Evolutionary conservation across 2,888 invertebrate species (phyloP).

Genomic region (Sarcophaga subvicina): DNA sequence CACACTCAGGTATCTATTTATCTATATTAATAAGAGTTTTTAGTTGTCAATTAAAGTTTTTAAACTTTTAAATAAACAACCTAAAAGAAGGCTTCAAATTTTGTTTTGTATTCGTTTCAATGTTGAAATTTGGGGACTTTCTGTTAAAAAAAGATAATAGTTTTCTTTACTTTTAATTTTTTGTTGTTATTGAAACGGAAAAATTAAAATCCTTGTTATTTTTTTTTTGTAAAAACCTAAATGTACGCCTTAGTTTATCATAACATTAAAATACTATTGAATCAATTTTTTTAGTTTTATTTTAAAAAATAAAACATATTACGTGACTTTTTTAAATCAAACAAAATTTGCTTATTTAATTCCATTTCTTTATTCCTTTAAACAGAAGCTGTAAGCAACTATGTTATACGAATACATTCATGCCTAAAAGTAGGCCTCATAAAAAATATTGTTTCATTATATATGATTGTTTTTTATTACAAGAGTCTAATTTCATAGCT

Average conservation of each 20-base stretch:
- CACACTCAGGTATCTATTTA: no score
- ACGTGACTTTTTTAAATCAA: slow-evolving; percentile 33
- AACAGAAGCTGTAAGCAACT: neutral
- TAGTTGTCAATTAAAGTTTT: neutral
- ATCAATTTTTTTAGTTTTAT: slow-evolving; percentile 11
- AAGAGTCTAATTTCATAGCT: neutral
- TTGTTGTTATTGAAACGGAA: no score
- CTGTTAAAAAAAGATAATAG: no score
- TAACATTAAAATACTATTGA: slow-evolving; percentile 16
- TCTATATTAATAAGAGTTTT: no score
- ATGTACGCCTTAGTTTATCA: neutral
- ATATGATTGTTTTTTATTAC: neutral
- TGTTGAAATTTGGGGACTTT: neutral
- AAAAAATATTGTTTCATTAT: neutral
- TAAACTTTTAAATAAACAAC: neutral
- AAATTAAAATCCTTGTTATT: no score
- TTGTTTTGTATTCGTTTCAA: neutral
- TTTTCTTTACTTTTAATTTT: neutral
- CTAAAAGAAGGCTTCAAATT: neutral
- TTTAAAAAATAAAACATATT: neutral
- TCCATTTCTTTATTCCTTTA: neutral
- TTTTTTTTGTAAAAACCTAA: neutral
- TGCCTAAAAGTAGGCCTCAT: neutral
- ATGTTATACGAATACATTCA: neutral
- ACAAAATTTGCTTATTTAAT: neutral